These are phyloP conservation scores for Istiophorus platypterus DNA, from an alignment of 2,113 vertebrate genomes.

Conservation along the genomic window DNA sequence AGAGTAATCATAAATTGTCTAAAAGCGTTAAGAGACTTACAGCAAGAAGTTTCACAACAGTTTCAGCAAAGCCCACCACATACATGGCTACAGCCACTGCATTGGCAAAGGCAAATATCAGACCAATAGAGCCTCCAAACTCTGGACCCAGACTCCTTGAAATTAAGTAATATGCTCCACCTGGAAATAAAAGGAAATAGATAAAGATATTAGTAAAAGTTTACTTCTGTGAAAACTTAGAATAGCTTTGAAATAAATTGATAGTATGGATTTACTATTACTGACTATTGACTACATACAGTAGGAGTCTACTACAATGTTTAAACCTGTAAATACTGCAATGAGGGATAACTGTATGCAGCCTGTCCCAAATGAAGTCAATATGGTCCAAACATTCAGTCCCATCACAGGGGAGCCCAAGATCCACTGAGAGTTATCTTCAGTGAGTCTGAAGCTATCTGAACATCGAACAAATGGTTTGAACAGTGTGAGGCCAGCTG, in stretches of 20 bases:
- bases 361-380: background rate
- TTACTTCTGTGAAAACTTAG: background rate
- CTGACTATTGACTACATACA: background rate
- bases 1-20: background rate
- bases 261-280: background rate
- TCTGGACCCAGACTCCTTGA: conserved; percentile 97
- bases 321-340: background rate
- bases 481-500: no score
- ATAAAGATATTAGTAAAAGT: background rate
- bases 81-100: conserved; percentile 99
- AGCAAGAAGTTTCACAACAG: conserved; percentile 91
- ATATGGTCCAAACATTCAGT: background rate
- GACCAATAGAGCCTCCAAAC: conserved; percentile 97
- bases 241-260: background rate
- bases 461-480: no score
- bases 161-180: conserved; percentile 98
- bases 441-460: no score
- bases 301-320: background rate
- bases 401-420: background rate
- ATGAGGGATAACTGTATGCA: background rate
- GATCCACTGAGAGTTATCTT: no score
- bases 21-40: conserved; percentile 81
- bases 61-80: conserved; percentile 98
- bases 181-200: conserved; percentile 68
- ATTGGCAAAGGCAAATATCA: conserved; percentile 98